A percentile compares a stretch with the other conserved stretches of the same genome.
phyloP scores from a whole-genome alignment of 2,113 vertebrate genomes.

The Vanacampus margaritifer region DNA sequence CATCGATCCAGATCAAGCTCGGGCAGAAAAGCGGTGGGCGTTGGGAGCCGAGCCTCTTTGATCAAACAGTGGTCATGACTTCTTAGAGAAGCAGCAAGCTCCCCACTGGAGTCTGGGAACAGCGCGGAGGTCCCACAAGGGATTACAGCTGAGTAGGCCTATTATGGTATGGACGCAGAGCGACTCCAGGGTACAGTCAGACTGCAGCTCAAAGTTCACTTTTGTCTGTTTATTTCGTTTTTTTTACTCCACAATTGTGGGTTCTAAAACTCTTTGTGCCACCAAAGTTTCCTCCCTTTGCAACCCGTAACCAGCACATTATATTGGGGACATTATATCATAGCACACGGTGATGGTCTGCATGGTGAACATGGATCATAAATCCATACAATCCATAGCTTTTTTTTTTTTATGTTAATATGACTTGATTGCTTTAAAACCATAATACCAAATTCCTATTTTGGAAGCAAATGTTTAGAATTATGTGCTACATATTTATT shows the following conservation, averaged over 20 bases:
- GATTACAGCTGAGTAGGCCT: conserved; percentile 60
- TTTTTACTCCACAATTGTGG: not conserved
- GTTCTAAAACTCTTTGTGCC: not conserved
- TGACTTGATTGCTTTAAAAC: too few relatives aligned
- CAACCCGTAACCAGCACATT: not conserved
- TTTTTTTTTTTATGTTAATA: not conserved
- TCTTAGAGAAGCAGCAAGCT: conserved; percentile 62
- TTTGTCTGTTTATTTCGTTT: conserved; percentile 9
- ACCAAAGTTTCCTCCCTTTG: not conserved
- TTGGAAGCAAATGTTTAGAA: not conserved
- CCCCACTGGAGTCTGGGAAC: conserved; percentile 61
- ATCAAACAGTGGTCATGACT: conserved; percentile 71
- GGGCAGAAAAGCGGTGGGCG: conserved; percentile 63
- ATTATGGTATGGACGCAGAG: conserved; percentile 58
- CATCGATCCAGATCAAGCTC: conserved; percentile 66
- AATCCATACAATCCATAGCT: not conserved
- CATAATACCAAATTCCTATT: not conserved
- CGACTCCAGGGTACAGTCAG: conserved; percentile 42
- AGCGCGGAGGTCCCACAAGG: conserved; percentile 48
- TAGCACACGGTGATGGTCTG: too few relatives aligned
- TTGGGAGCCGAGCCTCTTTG: conserved; percentile 62
- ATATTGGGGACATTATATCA: too few relatives aligned
- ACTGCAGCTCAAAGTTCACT: conserved; percentile 24
- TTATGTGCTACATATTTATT: not conserved
- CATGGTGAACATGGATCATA: too few relatives aligned